These are phyloP conservation scores for Cyphomyrmex costatus DNA, from an alignment of 1,140 invertebrate genomes.

Conservation along the genomic window DNA sequence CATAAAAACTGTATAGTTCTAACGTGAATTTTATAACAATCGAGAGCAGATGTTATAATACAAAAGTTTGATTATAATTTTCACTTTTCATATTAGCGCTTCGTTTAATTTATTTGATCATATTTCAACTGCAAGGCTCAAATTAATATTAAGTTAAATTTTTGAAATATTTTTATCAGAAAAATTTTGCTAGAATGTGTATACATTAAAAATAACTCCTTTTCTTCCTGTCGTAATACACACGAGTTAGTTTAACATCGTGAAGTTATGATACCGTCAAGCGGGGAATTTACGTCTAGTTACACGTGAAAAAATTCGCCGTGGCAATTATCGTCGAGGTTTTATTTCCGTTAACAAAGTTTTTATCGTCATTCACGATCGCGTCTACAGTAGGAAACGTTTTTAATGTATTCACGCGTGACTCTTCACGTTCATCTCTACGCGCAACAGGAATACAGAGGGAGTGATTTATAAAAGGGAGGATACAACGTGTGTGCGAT, in stretches of 20 bases:
- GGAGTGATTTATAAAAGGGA: conserved; percentile 43
- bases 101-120: not conserved
- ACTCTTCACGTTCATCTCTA: conserved; percentile 12
- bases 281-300: conserved; percentile 11
- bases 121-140: conserved; percentile 5
- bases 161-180: conserved; percentile 40
- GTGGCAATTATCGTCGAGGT: conserved; percentile 23
- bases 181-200: not conserved
- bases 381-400: conserved; percentile 14
- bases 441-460: not conserved
- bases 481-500: conserved; percentile 33
- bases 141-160: conserved; percentile 27
- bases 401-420: conserved; percentile 37
- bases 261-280: conserved; percentile 21
- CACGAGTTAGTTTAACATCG: conserved; percentile 14
- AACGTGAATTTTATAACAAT: not conserved
- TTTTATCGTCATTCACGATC: conserved; percentile 40
- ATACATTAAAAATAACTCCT: conserved; percentile 2
- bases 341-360: conserved; percentile 44
- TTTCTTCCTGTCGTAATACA: not conserved
- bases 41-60: not conserved
- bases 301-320: not conserved
- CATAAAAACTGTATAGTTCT: not conserved
- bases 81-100: not conserved
- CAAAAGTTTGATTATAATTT: not conserved